phyloP scores from a whole-genome alignment of 2,888 invertebrate genomes.

The Trissonchulus latispiculum region DNA sequence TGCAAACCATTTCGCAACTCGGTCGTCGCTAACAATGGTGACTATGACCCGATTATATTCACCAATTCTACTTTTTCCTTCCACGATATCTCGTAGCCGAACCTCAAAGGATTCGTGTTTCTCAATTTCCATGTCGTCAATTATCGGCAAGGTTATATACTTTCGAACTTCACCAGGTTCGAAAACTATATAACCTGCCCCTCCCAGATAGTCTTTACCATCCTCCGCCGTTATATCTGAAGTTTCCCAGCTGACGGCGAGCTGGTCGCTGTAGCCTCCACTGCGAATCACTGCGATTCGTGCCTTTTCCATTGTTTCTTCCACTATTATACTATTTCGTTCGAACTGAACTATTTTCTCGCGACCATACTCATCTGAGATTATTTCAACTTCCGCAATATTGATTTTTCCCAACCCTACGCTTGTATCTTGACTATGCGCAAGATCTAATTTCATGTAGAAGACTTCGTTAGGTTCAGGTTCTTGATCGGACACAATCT shows the following conservation, averaged over 20 bases:
- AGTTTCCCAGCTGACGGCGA: conserved; percentile 52
- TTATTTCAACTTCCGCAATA: conserved; percentile 10
- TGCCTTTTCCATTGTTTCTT: conserved; percentile 3
- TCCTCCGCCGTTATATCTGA: conserved; percentile 53
- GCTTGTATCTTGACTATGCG: neutral
- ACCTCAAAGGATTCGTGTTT: conserved; percentile 55
- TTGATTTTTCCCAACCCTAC: conserved; percentile 14
- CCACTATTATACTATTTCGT: neutral
- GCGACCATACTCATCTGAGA: neutral
- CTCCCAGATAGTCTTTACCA: conserved; percentile 52
- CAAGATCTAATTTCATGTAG: conserved; percentile 51
- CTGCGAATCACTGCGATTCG: neutral
- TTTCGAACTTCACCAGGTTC: conserved; percentile 49
- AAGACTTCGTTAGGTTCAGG: conserved; percentile 58
- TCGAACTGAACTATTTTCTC: neutral
- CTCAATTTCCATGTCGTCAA: conserved; percentile 53
- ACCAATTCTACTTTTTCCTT: neutral
- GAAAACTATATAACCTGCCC: conserved; percentile 48
- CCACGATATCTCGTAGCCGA: neutral
- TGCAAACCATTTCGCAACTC: neutral
- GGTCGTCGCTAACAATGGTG: conserved; percentile 12
- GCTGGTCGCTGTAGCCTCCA: conserved; percentile 25
- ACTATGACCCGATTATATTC: conserved; percentile 8
- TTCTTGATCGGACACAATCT: conserved; percentile 53
- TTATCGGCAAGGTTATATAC: conserved; percentile 51